Evolutionary conservation across 2,797 vertebrate species (phyloP), one percentile per base, ranked within the genome.

Genomic region (Vireo griseus): DNA sequence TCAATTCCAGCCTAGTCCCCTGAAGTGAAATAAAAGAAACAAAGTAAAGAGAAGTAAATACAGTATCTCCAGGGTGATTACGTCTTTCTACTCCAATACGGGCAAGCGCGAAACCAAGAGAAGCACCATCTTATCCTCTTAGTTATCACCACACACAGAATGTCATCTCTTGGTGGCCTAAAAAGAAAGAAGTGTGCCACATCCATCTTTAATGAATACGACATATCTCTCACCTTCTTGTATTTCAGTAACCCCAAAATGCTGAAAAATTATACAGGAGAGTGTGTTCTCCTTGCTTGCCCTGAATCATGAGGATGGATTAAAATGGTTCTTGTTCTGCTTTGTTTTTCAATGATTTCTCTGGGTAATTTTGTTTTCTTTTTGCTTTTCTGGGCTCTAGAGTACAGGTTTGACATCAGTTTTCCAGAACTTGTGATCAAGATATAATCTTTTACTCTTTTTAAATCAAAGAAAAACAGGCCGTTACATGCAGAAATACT

Each of bases 21-120:
- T 86, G 67, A 95, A 97, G 92, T 96, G 90, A 96, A 97, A 96
- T 96, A 92, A 96, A 97, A 96, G 92, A 91, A 93, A 95, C 80
- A 84, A 90, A 96, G 91, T 92, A 95, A 95, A 78, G 68, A 85
- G 68, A 94, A 96, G 92, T 93, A 95, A 94, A 96, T 94, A 93
- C 88, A 76, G 71, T 94, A 93, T 95, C 93, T 94, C 92, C 71
- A 86, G 85, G 88, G 88, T 94, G 89, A 87, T 92, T 92, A 83
- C 1, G 1, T 96, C 94, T 95, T 95, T 92, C 95, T 92, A 61
- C 48, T 78, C 89, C 66, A 93, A 59, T 79, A 89, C 50, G 91
- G 92, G 29, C 80, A 84, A 82, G 78, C 59, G 78, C n/a, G 47
- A 95, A 96, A 92, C 74, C 63, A 63, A 80, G 62, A 87, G 86